phyloP scores from a whole-genome alignment of 2,797 vertebrate species.

The Pangasius djambal region DNA sequence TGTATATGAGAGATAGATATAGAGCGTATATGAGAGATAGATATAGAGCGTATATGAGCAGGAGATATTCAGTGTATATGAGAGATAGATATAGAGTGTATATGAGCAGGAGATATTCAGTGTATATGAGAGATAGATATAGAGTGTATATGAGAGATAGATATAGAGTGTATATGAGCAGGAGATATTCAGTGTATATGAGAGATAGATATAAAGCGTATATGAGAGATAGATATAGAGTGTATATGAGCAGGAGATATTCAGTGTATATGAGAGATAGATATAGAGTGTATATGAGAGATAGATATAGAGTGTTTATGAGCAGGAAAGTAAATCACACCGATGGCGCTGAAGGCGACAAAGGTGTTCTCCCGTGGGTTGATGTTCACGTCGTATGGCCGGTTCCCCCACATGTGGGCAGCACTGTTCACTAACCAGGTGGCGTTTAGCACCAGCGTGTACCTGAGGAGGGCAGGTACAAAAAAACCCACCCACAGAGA shows the following conservation, averaged over 20 bases:
- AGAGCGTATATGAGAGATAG: background rate
- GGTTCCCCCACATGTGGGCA: slow-evolving; percentile 93
- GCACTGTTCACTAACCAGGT: slow-evolving; percentile 97
- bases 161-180: too few relatives aligned
- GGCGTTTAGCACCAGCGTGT: slow-evolving; percentile 86
- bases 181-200: background rate
- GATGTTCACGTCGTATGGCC: slow-evolving; percentile 88
- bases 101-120: background rate
- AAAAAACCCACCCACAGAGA: slow-evolving; percentile 82
- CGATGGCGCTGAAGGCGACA: slow-evolving; percentile 89
- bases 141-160: too few relatives aligned
- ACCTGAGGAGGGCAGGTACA: slow-evolving; percentile 84
- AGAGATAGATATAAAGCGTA: background rate
- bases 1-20: too few relatives aligned
- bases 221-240: background rate
- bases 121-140: background rate
- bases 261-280: background rate
- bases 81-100: background rate
- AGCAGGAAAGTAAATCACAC: slow-evolving; percentile 68
- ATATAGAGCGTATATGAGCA: too few relatives aligned
- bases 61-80: background rate
- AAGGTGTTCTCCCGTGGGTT: slow-evolving; percentile 91
- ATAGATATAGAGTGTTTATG: background rate
- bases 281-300: background rate
- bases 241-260: too few relatives aligned